These are phyloP conservation scores for Xanthorhoe spadicearia DNA, from an alignment of 2,888 invertebrate species.

Conservation along the genomic window DNA sequence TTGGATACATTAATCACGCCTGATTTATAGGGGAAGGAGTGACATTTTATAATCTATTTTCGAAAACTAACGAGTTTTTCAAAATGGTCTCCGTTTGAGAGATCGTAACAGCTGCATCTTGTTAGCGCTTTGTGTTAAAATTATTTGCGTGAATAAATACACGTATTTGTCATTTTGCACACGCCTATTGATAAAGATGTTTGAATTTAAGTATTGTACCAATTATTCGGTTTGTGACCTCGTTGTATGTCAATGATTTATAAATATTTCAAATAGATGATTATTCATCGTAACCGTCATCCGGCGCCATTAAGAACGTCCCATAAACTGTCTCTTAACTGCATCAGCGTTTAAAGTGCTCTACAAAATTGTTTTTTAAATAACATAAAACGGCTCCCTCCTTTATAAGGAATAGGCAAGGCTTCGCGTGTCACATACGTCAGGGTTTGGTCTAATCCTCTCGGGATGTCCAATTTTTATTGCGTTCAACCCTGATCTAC, in stretches of 20 bases:
- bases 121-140: constrained; percentile 80
- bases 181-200: constrained; percentile 63
- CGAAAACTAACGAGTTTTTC: constrained; percentile 81
- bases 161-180: constrained; percentile 55
- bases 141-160: constrained; percentile 76
- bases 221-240: constrained; percentile 72
- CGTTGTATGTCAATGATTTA: constrained; percentile 70
- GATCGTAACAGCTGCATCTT: constrained; percentile 81
- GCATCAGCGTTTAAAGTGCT: constrained; percentile 59
- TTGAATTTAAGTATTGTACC: constrained; percentile 66
- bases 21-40: constrained; percentile 83
- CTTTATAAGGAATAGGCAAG: constrained; percentile 68
- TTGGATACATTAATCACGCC: constrained; percentile 79
- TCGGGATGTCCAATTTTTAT: constrained; percentile 80
- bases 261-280: constrained; percentile 63
- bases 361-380: constrained; percentile 77
- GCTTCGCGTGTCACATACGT: constrained; percentile 80
- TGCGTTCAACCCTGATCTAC: constrained; percentile 78
- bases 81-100: constrained; percentile 77
- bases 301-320: constrained; percentile 52
- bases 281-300: constrained; percentile 59
- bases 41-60: constrained; percentile 85
- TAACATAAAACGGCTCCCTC: constrained; percentile 62
- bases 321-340: constrained; percentile 53
- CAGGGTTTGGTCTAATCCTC: constrained; percentile 81